Conservation (phyloP, 2,797 vertebrate species). For the Catharus ustulatus region DNA sequence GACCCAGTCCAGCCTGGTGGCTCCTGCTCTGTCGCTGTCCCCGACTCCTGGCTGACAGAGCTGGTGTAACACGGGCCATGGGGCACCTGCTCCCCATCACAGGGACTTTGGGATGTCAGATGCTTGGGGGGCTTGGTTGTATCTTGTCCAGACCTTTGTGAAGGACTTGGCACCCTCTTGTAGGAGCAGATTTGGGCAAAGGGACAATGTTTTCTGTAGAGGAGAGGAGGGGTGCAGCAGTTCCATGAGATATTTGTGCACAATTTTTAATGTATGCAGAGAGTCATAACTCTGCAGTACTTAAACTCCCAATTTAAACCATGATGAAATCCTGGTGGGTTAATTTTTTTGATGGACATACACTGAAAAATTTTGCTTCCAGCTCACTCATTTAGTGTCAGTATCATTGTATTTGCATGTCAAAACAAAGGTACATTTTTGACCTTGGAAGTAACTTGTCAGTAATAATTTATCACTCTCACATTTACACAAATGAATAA, state of each 20-base stretch:
- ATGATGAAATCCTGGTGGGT: neutral
- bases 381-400: neutral
- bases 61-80: rapidly evolving
- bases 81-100: neutral
- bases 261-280: rapidly evolving
- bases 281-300: neutral
- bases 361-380: rapidly evolving
- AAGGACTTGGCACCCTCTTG: neutral
- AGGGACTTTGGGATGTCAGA: neutral
- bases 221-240: rapidly evolving
- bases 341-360: neutral
- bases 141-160: neutral
- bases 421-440: neutral
- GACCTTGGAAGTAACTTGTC: neutral
- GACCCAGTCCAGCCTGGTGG: too few species aligned
- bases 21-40: neutral
- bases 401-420: neutral
- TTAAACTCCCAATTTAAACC: neutral
- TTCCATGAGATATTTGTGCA: neutral
- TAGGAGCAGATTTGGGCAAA: neutral
- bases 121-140: neutral
- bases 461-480: neutral
- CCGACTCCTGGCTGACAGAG: neutral
- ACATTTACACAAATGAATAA: neutral
- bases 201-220: rapidly evolving